Evolutionary conservation across 2,113 vertebrate genomes (phyloP), one percentile per base, ranked within the genome.

Genomic region (Aix galericulata): DNA sequence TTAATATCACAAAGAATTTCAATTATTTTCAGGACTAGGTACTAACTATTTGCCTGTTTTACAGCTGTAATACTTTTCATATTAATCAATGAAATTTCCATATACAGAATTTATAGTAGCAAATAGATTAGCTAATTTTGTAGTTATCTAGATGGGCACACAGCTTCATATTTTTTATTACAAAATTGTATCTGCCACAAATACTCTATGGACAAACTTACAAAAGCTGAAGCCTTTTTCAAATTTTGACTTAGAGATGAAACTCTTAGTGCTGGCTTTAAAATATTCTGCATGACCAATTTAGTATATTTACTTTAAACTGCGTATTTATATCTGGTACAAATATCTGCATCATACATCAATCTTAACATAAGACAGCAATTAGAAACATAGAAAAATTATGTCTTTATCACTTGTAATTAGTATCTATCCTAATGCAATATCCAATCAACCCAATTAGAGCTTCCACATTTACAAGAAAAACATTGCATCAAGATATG

Each of bases 401-500:
- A 63, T 38, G 27, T 20, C 10, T 38, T 38, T 52, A 38, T 48
- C 50, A 73, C 23, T 82, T 64, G 15, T 20, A 59, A 29, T 78
- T 77, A 77, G 13, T 11, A 44, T 77, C 34, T 68, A 46, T 32
- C 80, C 58, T 56, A 36, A 60, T 50, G 77, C 27, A 63, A 42
- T 15, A 38, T 46, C 36, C 36, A 74, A 50, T 40, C 63, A 91
- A 93, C 62, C 42, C 38, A 22, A 26, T 44, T 34, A 66, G 25
- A 89, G 44, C 20, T 90, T 78, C 91, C 72, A 66, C 58, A 88
- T 95, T 96, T 94, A 36, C 80, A 88, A 92, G 75, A 66, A 75
- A 96, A 94, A 85, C 76, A 71, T 63, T 48, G 78, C 89, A 88
- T 88, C 89, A 95, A 84, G 94, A 77, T 83, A 76, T 18, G 59